phyloP scores from a whole-genome alignment of 92 coral and sea anemone genomes.

The Porites evermanni region DNA sequence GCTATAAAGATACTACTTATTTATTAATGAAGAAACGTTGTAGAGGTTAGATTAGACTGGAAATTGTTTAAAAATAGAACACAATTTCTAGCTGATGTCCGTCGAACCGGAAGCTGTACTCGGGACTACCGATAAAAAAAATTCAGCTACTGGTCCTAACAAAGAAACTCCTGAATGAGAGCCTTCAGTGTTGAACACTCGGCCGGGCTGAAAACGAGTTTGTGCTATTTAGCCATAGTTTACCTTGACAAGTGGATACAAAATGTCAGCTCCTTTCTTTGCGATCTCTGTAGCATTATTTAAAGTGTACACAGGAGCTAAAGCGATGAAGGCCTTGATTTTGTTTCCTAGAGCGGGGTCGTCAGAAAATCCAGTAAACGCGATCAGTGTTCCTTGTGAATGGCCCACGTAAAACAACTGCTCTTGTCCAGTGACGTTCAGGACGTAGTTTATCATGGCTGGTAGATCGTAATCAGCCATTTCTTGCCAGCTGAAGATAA shows the following conservation, averaged over 20 bases:
- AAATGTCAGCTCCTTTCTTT: conserved; percentile 42
- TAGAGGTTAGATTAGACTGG: too few relatives aligned
- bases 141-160: too few relatives aligned
- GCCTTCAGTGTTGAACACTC: too few relatives aligned
- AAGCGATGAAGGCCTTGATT: conserved; percentile 79
- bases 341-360: conserved; percentile 72
- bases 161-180: too few relatives aligned
- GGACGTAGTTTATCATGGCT: conserved; percentile 74
- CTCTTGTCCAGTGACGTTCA: conserved; percentile 58
- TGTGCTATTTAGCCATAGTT: neutral
- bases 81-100: too few relatives aligned
- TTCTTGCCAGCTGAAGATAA: conserved; percentile 78
- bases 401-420: conserved; percentile 75
- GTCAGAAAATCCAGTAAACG: conserved; percentile 76
- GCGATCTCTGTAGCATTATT: conserved; percentile 55
- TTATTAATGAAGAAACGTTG: too few relatives aligned
- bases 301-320: conserved; percentile 85
- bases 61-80: too few relatives aligned
- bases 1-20: too few relatives aligned
- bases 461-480: conserved; percentile 85
- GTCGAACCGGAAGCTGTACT: too few relatives aligned
- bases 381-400: conserved; percentile 92
- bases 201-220: too few relatives aligned
- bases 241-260: conserved; percentile 83
- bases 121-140: too few relatives aligned